Evolutionary conservation across 2,113 vertebrate genomes (phyloP), one percentile per base, ranked within the genome.

Genomic region (Psettodes erumei): DNA sequence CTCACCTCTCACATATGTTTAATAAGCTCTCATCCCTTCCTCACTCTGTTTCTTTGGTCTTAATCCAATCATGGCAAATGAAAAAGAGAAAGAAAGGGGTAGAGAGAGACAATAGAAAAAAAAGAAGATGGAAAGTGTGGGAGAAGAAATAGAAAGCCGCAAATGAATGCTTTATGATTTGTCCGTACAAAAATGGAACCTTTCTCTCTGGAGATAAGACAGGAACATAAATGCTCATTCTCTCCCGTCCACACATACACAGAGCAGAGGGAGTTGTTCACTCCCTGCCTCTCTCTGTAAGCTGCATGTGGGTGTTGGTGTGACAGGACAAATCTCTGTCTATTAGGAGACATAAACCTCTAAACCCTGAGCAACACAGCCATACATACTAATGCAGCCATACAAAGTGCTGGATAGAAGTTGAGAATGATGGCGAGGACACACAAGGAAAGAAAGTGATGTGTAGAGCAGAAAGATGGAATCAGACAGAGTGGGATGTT

Each of bases 281-380:
- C 71, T 72, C 48, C 67, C 77, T 75, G 35, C 76, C 50, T 82
- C 66, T 71, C 56, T 70, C 65, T 71, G 63, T 81, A 89, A 90
- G 84, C 87, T 89, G 77, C 77, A 89, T 78, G 89, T 87, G 89
- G 84, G 81, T 87, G 87, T 88, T 78, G 82, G 79, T 89, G 90
- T 87, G 88, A 91, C 91, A 91, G 89, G 79, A 91, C 90, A 91
- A 90, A 93, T 90, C 86, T 93, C 83, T 79, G 83, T 86, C 89
- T 91, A 93, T 92, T 92, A 92, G 83, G 86, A 90, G 90, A 93
- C 89, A 90, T 90, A 90, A 91, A 88, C 88, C 90, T 88, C 90
- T 90, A 88, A 91, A 92, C 89, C 84, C 82, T 19, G 64, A 79
- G 90, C 85, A 79, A 77, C 85, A 83, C 78, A 21, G 86, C 85